A percentile compares a stretch with the other conserved stretches of the same genome.
These are phyloP conservation scores for Oceanodroma tethys DNA, from an alignment of 2,113 vertebrate species.

Conservation along the genomic window DNA sequence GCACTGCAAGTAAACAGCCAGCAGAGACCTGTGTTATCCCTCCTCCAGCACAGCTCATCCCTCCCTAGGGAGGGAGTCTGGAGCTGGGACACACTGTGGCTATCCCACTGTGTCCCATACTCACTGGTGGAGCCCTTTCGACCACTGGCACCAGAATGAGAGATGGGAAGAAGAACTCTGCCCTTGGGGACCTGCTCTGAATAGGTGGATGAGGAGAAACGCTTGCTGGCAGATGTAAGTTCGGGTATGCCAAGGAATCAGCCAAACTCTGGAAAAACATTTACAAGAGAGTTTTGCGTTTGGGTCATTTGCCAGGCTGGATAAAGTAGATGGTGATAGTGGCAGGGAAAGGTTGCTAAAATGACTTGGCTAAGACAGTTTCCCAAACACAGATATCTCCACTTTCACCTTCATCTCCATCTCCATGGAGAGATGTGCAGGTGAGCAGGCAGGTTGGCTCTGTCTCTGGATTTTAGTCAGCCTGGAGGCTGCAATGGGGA, in stretches of 20 bases:
- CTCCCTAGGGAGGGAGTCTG: not conserved
- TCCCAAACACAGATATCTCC: not conserved
- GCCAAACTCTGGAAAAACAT: not conserved
- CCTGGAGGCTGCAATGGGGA: not conserved
- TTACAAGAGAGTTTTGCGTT: not conserved
- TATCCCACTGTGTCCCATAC: not conserved
- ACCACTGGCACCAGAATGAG: not conserved
- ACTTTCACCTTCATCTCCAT: not conserved
- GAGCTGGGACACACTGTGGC: not conserved
- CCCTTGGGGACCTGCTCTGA: not conserved
- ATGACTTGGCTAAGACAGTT: not conserved
- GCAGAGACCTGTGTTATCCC: not conserved
- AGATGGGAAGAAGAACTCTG: not conserved
- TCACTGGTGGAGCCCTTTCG: accelerated
- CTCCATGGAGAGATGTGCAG: not conserved
- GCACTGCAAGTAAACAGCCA: not conserved
- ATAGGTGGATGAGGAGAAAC: not conserved
- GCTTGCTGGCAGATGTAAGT: not conserved
- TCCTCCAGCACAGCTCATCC: not conserved
- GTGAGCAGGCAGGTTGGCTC: not conserved
- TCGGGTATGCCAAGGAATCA: not conserved
- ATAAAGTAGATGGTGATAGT: not conserved
- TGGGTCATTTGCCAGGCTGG: not conserved
- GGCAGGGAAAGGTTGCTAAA: not conserved
- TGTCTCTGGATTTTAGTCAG: not conserved